A percentile compares a stretch with the other conserved stretches of the same genome.
phyloP scores from a whole-genome alignment of 1,140 invertebrate species.

The Pteromalus puparum region DNA sequence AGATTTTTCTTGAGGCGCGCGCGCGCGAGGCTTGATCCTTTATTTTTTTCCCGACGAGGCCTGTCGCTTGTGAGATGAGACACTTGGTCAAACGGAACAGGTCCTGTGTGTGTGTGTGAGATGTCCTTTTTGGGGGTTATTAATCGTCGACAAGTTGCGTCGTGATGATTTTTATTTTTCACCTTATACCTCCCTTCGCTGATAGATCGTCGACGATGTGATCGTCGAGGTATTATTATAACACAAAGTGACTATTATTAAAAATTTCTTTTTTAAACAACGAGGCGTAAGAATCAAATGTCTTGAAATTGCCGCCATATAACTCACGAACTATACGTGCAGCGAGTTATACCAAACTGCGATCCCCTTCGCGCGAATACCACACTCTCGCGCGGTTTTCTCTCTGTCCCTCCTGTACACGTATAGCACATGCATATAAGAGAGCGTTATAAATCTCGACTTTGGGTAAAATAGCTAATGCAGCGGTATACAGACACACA shows the following conservation, averaged over 20 bases:
- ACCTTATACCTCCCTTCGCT: background rate
- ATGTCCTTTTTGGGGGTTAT: background rate
- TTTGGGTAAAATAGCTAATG: slow-evolving; percentile 31
- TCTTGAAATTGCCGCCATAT: background rate
- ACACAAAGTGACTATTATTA: too few species aligned
- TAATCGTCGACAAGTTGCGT: background rate
- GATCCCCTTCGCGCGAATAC: background rate
- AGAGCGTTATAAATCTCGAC: slow-evolving; percentile 48
- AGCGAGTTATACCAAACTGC: background rate
- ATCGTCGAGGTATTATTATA: too few species aligned
- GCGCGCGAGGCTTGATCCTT: background rate
- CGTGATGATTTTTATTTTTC: slow-evolving; percentile 37
- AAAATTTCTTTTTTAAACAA: too few species aligned
- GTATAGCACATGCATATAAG: background rate
- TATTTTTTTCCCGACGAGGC: slow-evolving; percentile 2
- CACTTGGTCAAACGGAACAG: background rate
- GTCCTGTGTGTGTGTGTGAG: too few species aligned
- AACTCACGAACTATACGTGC: background rate
- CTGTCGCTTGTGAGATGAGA: background rate
- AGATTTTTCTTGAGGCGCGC: slow-evolving; percentile 45
- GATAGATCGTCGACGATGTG: background rate
- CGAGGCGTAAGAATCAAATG: too few species aligned
- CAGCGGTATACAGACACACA: background rate
- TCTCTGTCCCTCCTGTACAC: background rate
- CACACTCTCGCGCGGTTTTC: background rate